Base-by-base conservation (phyloP, 92 coral and sea anemone species). In the Chrysogorgia sp. region DNA sequence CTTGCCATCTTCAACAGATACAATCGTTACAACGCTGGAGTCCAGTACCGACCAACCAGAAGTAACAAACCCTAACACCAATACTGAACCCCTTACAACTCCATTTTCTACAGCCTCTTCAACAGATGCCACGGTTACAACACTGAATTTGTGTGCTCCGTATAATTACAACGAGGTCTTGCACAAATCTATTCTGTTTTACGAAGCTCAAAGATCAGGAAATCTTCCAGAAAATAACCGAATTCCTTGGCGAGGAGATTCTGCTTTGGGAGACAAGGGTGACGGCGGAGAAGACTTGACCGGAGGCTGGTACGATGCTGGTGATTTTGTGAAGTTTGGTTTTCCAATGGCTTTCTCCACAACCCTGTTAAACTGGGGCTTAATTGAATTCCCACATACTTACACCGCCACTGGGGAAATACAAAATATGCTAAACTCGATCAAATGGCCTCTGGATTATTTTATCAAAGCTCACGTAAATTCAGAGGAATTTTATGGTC, bases 241-340 rank as follows among this genome's bases (percentile, higher is more conserved):
- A 5, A 19, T 69, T 40, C 21, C 68, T 5, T 69, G 76, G 76
- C 35, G 76, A 13, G 45, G 45, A 25, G 64, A 69, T 29, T 69
- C 76, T 15, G 76, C 76, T 4, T 7, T 41, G 6, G 26, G 26
- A 13, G 76, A 69, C 64, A 34, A 41, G 17, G 76, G 76, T 34
- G 23, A 41, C 23, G 40, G 23, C 32, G 65, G 65, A 12, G 91
- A 89, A 34, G 94, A 91, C 64, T 41, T 90, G 79, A 89, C 93
- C 22, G 97, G 97, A 7, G 97, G 93, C 25, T 91, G 97, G 97
- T 91, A 91, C 43, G 97, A 91, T 75, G 97, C 97, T 34, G 97
- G 97, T n/a, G 97, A 91, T 84, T 89, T 75, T 66, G 97, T 91
- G 58, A 91, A 91, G 88, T 91, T 92, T 83, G 92, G 92, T 23